Evolutionary conservation across 2,888 invertebrate species (phyloP).

Genomic region (Hirudinaria manillensis): DNA sequence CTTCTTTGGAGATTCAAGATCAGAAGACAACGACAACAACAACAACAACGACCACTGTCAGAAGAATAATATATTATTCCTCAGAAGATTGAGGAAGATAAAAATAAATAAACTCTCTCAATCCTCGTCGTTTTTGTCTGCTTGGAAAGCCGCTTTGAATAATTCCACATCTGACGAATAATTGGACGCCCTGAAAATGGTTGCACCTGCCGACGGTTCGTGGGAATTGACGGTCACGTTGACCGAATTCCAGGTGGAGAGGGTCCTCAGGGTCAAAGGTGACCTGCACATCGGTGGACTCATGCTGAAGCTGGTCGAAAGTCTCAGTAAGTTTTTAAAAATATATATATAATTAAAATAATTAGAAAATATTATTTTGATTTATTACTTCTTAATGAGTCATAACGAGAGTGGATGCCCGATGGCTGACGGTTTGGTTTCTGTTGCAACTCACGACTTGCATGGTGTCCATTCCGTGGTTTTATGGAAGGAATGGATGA

Average conservation of each 20-base stretch:
- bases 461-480: background rate
- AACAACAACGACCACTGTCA: no score
- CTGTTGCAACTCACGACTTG: background rate
- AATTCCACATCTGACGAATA: no score
- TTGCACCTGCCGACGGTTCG: constrained; percentile 67
- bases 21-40: no score
- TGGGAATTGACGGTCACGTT: constrained; percentile 91
- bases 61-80: no score
- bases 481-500: background rate
- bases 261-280: constrained; percentile 82
- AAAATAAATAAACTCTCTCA: no score
- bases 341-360: background rate
- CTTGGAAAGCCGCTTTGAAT: no score
- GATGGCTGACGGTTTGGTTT: background rate
- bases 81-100: no score
- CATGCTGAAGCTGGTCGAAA: constrained; percentile 60
- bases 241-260: constrained; percentile 75
- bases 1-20: no score
- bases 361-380: background rate
- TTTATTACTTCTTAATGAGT: background rate
- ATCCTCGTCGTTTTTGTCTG: no score
- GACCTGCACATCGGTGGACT: constrained; percentile 95
- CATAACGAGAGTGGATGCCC: background rate
- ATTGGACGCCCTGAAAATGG: no score
- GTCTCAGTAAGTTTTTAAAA: constrained; percentile 35